Conservation (phyloP, 1,140 invertebrate species). For the Trinorchestia longiramus region DNA sequence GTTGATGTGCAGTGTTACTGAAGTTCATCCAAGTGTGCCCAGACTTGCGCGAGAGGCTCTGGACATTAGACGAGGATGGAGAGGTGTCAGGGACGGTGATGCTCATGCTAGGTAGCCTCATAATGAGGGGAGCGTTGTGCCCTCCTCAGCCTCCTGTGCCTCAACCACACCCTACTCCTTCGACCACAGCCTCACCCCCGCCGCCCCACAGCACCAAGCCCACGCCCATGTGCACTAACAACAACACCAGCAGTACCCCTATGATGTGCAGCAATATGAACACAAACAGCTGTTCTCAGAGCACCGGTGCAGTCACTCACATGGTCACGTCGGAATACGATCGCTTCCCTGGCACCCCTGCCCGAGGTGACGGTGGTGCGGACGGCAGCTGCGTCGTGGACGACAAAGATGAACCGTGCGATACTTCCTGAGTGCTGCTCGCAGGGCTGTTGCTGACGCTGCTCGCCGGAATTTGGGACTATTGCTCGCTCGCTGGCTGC, state of each 20-base stretch:
- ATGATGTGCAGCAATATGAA: slow-evolving; percentile 6
- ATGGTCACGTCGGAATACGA: slow-evolving; percentile 34
- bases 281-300: not conserved
- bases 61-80: slow-evolving; percentile 69
- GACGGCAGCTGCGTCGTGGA: not conserved
- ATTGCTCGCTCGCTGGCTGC: slow-evolving; percentile 24
- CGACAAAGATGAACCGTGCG: slow-evolving; percentile 30
- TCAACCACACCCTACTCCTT: not conserved
- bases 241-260: slow-evolving; percentile 12
- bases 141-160: not conserved
- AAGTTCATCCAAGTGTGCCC: slow-evolving; percentile 68
- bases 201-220: slow-evolving; percentile 58
- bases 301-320: not conserved
- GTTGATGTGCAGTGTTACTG: slow-evolving; percentile 65
- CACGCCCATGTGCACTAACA: slow-evolving; percentile 19
- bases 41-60: slow-evolving; percentile 67
- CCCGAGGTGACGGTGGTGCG: not conserved
- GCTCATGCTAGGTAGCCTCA: slow-evolving; percentile 63
- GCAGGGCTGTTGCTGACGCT: slow-evolving; percentile 53
- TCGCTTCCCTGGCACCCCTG: not conserved
- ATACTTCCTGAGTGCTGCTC: slow-evolving; percentile 44
- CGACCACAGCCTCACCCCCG: slow-evolving; percentile 48
- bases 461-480: slow-evolving; percentile 45
- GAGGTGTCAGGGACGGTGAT: slow-evolving; percentile 64
- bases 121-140: slow-evolving; percentile 60